Base-by-base conservation (phyloP, 2,888 invertebrate species). In the Acleris cristana region DNA sequence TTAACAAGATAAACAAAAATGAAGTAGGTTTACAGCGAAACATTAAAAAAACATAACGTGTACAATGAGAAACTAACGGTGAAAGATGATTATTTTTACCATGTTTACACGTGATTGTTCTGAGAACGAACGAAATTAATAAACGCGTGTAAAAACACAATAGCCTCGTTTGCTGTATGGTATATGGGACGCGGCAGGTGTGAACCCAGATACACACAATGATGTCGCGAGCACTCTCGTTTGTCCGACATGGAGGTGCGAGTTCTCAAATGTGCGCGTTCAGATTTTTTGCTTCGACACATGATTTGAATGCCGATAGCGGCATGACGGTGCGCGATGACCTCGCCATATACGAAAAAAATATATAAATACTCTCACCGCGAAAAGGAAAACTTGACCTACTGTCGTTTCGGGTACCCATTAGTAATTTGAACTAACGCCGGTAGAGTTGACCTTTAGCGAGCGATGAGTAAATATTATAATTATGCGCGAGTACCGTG, bases 221-320 rank as follows among this genome's bases (percentile, higher is more conserved):
- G 78, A 75, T 82, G 79, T 78, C 82, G 80, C 79, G 79, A 80
- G 79, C 80, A 86, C 87, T 86, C 84, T 86, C 84, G 79, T 83
- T 85, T 85, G 82, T 80, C 77, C 79, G 81, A 83, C 81, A 82
- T 80, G 77, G 75, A 82, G 76, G 81, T 81, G 83, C 81, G 79
- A 76, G 73, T 71, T 75, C 79, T 80, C 76, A 74, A 79, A 83
- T 82, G 79, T 81, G 79, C 79, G 78, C 81, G 83, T 84, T 83
- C 81, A 73, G 76, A 81, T 85, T 88, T 88, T 87, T 88, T 87
- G 84, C 79, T 80, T 72, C 72, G 77, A 77, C 80, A 78, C 79
- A 84, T 85, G 79, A 87, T 87, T 87, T 86, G 83, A 87, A 87
- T 88, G 82, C 82, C 84, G 81, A 88, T 87, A 89, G 85, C 85